These are phyloP conservation scores for Nebria brevicollis DNA, from an alignment of 2,888 invertebrate genomes.

Conservation along the genomic window DNA sequence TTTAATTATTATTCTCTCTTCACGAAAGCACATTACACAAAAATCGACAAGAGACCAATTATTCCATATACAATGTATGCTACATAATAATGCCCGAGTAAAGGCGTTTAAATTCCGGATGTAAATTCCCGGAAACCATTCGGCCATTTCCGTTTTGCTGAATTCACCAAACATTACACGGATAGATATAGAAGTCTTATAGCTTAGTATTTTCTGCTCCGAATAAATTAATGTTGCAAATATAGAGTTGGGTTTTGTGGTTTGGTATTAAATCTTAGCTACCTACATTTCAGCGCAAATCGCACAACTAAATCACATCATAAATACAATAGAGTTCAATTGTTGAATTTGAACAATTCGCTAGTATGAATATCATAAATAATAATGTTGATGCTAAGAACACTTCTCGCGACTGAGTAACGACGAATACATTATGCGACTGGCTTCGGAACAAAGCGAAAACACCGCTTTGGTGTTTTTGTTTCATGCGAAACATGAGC, in stretches of 20 bases:
- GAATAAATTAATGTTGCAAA: neutral
- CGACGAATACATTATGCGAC: too few relatives aligned
- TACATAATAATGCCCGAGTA: neutral
- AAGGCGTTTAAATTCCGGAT: neutral
- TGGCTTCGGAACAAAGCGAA: too few relatives aligned
- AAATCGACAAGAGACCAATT: neutral
- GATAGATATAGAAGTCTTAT: neutral
- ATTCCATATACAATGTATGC: neutral
- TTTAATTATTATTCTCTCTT: neutral
- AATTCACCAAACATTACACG: neutral
- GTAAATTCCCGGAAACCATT: neutral
- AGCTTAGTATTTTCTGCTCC: neutral
- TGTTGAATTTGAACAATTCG: neutral
- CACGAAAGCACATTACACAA: neutral
- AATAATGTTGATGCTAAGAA: neutral
- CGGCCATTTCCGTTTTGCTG: neutral
- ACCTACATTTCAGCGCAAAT: neutral
- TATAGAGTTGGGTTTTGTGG: neutral
- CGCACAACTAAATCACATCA: neutral
- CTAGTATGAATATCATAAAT: neutral
- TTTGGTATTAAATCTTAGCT: neutral
- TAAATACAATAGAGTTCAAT: neutral
- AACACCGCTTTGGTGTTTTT: too few relatives aligned
- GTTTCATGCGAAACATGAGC: too few relatives aligned
- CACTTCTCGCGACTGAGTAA: neutral